Conservation (phyloP, 2,888 invertebrate species). For the Exephanes ischioxanthus region DNA sequence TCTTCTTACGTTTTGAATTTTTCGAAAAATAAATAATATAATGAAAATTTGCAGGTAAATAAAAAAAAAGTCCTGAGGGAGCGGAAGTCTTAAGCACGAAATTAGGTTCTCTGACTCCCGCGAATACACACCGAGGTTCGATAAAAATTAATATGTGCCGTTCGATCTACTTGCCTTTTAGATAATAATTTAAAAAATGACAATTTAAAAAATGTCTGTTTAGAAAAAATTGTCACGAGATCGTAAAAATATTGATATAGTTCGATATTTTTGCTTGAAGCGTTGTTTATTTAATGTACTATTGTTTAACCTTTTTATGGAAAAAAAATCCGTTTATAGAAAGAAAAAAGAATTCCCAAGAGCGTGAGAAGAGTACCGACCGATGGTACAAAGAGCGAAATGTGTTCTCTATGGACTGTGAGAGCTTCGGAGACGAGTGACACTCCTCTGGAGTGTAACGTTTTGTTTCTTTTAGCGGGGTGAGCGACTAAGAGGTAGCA, state of each 20-base stretch:
- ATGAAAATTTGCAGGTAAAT: too few relatives aligned
- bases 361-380: constrained; percentile 23
- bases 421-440: constrained; percentile 80
- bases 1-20: neutral
- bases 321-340: neutral
- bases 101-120: neutral
- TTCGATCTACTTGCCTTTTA: neutral
- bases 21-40: neutral
- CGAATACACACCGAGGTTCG: neutral
- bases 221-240: too few relatives aligned
- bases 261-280: neutral
- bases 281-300: neutral
- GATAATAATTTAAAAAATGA: neutral
- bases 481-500: constrained; percentile 17
- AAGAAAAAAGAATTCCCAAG: constrained; percentile 21
- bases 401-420: constrained; percentile 70
- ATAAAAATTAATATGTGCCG: neutral
- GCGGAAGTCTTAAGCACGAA: neutral
- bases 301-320: too few relatives aligned
- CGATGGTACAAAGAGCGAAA: constrained; percentile 30
- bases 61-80: constrained; percentile 4
- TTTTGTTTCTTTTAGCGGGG: constrained; percentile 44
- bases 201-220: too few relatives aligned
- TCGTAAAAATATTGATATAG: too few relatives aligned
- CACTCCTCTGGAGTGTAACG: constrained; percentile 78